Evolutionary conservation across 30 jellyfish, hydroid and myxozoan genomes (phyloP), one percentile per base, ranked within the genome.

Genomic region (Haliclystus octoradiatus): DNA sequence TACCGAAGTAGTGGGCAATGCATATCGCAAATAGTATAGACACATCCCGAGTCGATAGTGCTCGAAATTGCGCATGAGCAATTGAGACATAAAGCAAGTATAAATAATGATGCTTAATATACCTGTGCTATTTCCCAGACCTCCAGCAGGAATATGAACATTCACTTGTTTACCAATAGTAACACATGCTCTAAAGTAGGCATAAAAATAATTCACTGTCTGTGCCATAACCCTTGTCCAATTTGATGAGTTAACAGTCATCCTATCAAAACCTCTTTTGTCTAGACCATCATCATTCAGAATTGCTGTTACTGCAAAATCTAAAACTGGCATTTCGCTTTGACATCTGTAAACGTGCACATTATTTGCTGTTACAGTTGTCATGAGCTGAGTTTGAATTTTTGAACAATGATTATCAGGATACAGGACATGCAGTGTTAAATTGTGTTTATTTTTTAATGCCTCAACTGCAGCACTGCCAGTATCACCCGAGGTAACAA

Each of bases 401-500:
- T 79, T 77, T 2, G 85, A 52, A 78, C 94, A 72, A 23, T 85
- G 79, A 7, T 88, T 88, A 22, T 65, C 87, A 0, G 97, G 97
- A 33, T 47, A 75, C 64, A 87, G 7, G 0, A 82, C 72, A 29
- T 79, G 67, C 2, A 81, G 51, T 66, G 79, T 88, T 0, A 87
- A 60, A 40, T 15, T 34, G 2, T 49, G 24, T 2, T 68, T 35
- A 19, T 83, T 80, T 74, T 71, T 75, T 22, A 64, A 74, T 28
- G 74, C 72, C 31, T 87, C 83, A 70, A 81, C 76, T 24, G 73
- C 82, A 2, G 97, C 82, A 66, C 97, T 80, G 34, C 97, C 97
- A 49, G 97, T 87, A 53, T 87, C 97, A 13, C 97, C 97, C 1
- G 97, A 87, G 22, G 97, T 87, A 49, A 83, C 82, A 47, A 82